Percentiles rank a stretch among this genome's conserved stretches.
Conservation (phyloP, 2,888 invertebrate genomes). For the Aleiodes leptofemur region DNA sequence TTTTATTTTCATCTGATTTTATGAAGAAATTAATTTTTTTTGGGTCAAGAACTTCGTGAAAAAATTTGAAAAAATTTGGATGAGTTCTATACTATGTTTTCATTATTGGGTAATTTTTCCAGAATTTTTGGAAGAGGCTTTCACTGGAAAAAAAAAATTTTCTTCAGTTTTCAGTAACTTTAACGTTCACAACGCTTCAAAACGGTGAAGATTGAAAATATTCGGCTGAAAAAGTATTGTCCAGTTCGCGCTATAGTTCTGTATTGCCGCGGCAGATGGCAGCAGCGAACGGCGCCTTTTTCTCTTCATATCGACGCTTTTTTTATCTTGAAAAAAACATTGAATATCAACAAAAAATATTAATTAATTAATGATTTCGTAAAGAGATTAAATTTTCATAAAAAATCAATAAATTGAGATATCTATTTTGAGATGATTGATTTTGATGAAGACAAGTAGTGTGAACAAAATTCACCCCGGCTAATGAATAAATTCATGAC, state of each 20-base stretch:
- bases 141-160: neutral
- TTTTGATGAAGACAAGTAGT: neutral
- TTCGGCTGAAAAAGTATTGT: conserved; percentile 6
- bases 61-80: too few species aligned
- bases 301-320: neutral
- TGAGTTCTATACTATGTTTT: neutral
- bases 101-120: too few species aligned
- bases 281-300: conserved; percentile 61
- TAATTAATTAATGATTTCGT: conserved; percentile 22
- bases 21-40: too few species aligned
- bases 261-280: conserved; percentile 56
- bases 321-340: neutral
- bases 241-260: conserved; percentile 53
- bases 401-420: neutral
- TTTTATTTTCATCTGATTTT: neutral
- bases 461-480: neutral
- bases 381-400: neutral
- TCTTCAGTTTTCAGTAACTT: too few species aligned
- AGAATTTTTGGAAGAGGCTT: too few species aligned
- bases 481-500: conserved; percentile 37
- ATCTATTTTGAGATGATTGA: conserved; percentile 9
- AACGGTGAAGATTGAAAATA: neutral
- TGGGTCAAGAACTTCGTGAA: neutral
- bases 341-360: too few species aligned
- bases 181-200: neutral